Percentiles rank a stretch among this genome's conserved stretches.
Conservation (phyloP, 2,113 vertebrate species). For the Oryzias javanicus region DNA sequence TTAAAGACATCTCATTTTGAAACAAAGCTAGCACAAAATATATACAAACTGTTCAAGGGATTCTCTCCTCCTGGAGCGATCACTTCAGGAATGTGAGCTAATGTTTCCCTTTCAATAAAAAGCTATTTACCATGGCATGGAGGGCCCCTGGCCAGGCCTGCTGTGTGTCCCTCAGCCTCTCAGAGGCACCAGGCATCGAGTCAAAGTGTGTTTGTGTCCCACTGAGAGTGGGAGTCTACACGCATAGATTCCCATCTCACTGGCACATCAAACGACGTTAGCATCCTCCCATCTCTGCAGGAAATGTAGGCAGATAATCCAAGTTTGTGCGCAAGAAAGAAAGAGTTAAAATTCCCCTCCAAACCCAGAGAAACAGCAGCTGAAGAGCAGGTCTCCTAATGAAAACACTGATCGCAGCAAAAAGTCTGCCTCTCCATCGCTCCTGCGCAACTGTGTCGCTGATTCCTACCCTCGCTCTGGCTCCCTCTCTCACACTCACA, state of each 20-base stretch:
- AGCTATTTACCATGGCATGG: slow-evolving; percentile 72
- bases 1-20: slow-evolving; percentile 3
- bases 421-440: slow-evolving; percentile 55
- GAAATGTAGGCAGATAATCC: slow-evolving; percentile 34
- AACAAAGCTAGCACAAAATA: slow-evolving; percentile 5
- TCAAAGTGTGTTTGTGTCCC: slow-evolving; percentile 31
- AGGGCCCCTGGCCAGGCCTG: slow-evolving; percentile 53
- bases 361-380: slow-evolving; percentile 39
- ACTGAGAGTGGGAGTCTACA: slow-evolving; percentile 36
- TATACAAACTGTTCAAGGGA: background rate
- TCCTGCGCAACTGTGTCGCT: slow-evolving; percentile 63
- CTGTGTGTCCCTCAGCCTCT: slow-evolving; percentile 50
- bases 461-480: slow-evolving; percentile 44
- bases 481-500: slow-evolving; percentile 40
- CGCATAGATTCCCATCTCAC: slow-evolving; percentile 38
- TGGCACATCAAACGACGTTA: slow-evolving; percentile 39
- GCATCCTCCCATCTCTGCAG: slow-evolving; percentile 37
- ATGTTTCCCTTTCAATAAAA: slow-evolving; percentile 15
- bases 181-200: slow-evolving; percentile 49
- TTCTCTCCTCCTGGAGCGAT: background rate
- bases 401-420: slow-evolving; percentile 66
- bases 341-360: slow-evolving; percentile 32
- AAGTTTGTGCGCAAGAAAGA: slow-evolving; percentile 19
- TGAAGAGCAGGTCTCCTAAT: slow-evolving; percentile 48
- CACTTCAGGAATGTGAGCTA: slow-evolving; percentile 20